Percentiles rank a stretch among this genome's conserved stretches.
Conservation (phyloP, 2,113 vertebrate species). For the Myanophis thanlyinensis region DNA sequence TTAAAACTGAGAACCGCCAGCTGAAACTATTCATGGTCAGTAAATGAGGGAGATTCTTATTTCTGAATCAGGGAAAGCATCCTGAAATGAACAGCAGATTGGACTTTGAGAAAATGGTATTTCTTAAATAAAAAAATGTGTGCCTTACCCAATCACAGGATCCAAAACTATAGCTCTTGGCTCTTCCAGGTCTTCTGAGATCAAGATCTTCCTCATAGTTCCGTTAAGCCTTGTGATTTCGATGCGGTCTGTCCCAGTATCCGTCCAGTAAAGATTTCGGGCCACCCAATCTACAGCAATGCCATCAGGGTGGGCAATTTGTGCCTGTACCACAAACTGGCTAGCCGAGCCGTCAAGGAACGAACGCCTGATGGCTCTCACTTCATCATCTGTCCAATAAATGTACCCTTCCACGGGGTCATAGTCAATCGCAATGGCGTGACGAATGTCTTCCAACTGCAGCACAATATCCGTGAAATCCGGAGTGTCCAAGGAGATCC, state of each 20-base stretch:
- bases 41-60: background rate
- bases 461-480: constrained; percentile 94
- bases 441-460: constrained; percentile 90
- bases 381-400: constrained; percentile 97
- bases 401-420: constrained; percentile 91
- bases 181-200: constrained; percentile 94
- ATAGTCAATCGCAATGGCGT: constrained; percentile 96
- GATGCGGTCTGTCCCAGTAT: constrained; percentile 95
- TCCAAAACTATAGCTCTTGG: constrained; percentile 95
- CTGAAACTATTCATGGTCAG: background rate
- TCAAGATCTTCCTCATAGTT: constrained; percentile 95
- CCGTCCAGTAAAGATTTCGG: constrained; percentile 96
- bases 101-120: background rate
- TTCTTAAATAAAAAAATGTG: background rate
- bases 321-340: constrained; percentile 88
- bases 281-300: constrained; percentile 97
- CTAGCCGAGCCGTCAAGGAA: constrained; percentile 84
- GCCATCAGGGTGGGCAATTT: constrained; percentile 93
- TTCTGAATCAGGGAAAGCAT: background rate
- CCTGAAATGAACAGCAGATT: background rate
- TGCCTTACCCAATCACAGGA: constrained; percentile 86
- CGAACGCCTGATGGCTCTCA: constrained; percentile 88
- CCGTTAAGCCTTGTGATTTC: constrained; percentile 95
- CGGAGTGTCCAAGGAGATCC: constrained; percentile 92
- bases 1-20: background rate